A percentile compares a stretch with the other conserved stretches of the same genome.
Evolutionary conservation across 2,113 vertebrate genomes (phyloP).

Genomic region (Xenotilapia leptura): DNA sequence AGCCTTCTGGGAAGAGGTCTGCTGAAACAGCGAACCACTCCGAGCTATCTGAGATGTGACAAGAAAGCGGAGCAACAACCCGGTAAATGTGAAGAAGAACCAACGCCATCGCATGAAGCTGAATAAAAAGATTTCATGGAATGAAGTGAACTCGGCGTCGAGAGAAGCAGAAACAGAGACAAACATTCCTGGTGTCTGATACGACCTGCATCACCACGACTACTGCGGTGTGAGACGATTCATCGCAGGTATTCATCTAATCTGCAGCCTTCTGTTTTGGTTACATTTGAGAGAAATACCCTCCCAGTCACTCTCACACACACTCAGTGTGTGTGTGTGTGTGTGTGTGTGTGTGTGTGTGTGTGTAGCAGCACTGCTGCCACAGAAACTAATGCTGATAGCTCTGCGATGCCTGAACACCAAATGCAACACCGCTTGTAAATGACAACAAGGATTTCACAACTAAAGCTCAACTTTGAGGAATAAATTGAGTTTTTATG

Average conservation of each 20-base stretch:
- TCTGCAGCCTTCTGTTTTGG: not conserved
- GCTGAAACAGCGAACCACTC: not conserved
- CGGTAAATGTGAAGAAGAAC: not conserved
- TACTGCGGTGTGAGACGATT: not conserved
- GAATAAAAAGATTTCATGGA: not conserved
- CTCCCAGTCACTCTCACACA: not conserved
- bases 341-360: not conserved
- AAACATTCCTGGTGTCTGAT: not conserved
- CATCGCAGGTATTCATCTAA: not conserved
- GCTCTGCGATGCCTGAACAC: not conserved
- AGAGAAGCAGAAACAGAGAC: not conserved
- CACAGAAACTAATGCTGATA: not conserved
- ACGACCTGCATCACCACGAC: not conserved
- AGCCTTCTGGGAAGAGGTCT: not conserved
- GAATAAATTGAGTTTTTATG: conserved; percentile 21
- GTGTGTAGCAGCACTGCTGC: not conserved
- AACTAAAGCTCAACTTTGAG: not conserved
- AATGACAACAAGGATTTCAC: not conserved
- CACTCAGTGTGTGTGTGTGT: not conserved
- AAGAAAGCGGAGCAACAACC: not conserved
- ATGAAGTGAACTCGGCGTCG: not conserved
- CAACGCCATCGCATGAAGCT: not conserved
- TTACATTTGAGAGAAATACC: not conserved
- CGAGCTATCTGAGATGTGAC: not conserved
- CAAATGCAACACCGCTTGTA: not conserved